These are phyloP conservation scores for Bos indicus DNA, from an alignment of 2,113 vertebrate species.

Conservation along the genomic window DNA sequence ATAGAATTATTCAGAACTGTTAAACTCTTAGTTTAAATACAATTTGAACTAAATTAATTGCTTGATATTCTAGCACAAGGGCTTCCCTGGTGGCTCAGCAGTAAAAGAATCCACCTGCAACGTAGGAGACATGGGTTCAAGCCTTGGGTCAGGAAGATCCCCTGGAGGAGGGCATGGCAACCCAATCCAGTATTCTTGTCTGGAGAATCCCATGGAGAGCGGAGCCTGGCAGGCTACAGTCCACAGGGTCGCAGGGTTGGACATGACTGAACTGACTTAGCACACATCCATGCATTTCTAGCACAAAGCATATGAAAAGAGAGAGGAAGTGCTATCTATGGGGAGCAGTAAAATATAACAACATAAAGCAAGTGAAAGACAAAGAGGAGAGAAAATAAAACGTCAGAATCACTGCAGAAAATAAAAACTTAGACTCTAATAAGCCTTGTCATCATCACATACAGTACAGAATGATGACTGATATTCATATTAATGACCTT, in stretches of 20 bases:
- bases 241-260: neutral
- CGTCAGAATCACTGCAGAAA: neutral
- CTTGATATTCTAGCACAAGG: neutral
- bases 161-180: neutral
- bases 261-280: neutral
- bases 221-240: neutral
- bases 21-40: neutral
- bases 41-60: neutral
- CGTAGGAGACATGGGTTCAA: neutral
- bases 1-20: neutral
- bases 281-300: neutral
- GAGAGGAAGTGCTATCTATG: neutral
- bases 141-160: neutral
- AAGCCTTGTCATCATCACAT: neutral
- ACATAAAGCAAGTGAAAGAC: neutral
- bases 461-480: neutral
- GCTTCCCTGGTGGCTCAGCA: neutral
- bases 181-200: neutral
- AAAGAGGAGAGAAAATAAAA: neutral
- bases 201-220: neutral
- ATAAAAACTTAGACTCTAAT: neutral
- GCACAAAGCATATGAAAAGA: neutral
- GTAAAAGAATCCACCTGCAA: neutral
- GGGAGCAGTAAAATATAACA: neutral
- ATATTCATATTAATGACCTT: neutral